Evolutionary conservation across 2,113 vertebrate genomes (phyloP).

Genomic region (Cottus gobio): DNA sequence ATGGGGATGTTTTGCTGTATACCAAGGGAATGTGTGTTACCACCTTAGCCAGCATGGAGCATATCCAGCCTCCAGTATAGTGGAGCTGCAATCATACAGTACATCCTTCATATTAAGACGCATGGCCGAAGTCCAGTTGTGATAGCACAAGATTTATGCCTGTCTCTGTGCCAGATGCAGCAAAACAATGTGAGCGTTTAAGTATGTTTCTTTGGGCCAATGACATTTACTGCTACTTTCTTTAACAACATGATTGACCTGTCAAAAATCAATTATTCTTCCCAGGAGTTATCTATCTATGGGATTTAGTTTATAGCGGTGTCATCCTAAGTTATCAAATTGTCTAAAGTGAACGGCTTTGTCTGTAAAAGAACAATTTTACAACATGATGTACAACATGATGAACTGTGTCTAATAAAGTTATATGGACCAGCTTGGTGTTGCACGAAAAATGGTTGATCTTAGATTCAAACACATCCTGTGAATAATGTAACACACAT

Average conservation of each 20-base stretch:
- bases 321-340: background rate
- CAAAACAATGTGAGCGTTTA: conserved; percentile 72
- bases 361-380: background rate
- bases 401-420: conserved; percentile 3
- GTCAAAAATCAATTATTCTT: conserved; percentile 20
- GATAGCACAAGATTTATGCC: conserved; percentile 31
- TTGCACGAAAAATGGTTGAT: background rate
- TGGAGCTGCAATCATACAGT: background rate
- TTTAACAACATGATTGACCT: conserved; percentile 34
- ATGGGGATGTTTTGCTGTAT: conserved; percentile 26
- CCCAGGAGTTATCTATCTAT: background rate
- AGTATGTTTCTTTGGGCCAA: conserved; percentile 46
- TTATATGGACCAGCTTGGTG: background rate
- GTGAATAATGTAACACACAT: background rate
- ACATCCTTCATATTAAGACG: background rate
- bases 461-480: background rate
- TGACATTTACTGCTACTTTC: conserved; percentile 39
- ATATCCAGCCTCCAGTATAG: no score
- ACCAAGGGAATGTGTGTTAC: background rate
- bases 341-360: background rate
- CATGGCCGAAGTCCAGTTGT: conserved; percentile 22
- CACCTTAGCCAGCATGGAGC: conserved; percentile 24
- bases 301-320: background rate
- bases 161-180: conserved; percentile 43
- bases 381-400: background rate